These are phyloP conservation scores for Calliphora vicina DNA, from an alignment of 1,140 invertebrate species.

Conservation along the genomic window DNA sequence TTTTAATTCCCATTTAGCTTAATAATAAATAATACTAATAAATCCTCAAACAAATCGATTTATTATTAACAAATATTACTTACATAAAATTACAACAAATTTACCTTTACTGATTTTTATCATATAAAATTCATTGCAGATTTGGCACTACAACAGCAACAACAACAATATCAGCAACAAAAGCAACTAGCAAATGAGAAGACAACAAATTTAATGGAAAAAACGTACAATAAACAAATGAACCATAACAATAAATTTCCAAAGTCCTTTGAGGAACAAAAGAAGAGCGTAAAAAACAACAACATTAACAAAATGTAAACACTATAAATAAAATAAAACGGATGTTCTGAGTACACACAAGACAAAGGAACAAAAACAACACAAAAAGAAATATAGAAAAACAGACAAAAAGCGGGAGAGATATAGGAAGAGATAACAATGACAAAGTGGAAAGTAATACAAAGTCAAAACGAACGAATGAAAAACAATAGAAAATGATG, in stretches of 20 bases:
- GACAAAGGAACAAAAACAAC: neutral
- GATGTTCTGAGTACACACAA: neutral
- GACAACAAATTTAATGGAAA: conserved; percentile 19
- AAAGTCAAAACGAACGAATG: neutral
- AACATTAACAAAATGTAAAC: conserved; percentile 17
- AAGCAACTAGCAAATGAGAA: neutral
- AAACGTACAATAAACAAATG: conserved; percentile 30
- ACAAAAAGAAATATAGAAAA: neutral
- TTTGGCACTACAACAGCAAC: neutral
- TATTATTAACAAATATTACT: neutral
- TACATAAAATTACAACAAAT: neutral
- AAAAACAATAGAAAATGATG: conserved; percentile 2
- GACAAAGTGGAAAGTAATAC: neutral
- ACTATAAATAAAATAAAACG: conserved; percentile 34
- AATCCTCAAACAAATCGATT: conserved; percentile 7
- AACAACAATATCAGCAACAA: neutral
- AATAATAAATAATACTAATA: conserved; percentile 14
- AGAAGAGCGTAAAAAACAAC: neutral
- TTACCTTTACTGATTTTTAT: conserved; percentile 13
- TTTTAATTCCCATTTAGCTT: neutral
- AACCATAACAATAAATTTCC: conserved; percentile 32
- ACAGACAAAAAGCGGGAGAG: neutral
- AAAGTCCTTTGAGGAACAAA: conserved; percentile 24
- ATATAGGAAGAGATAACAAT: neutral
- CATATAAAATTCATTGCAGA: conserved; percentile 3